Conservation (phyloP, 2,797 vertebrate genomes). For the Melanotaenia boesemani region DNA sequence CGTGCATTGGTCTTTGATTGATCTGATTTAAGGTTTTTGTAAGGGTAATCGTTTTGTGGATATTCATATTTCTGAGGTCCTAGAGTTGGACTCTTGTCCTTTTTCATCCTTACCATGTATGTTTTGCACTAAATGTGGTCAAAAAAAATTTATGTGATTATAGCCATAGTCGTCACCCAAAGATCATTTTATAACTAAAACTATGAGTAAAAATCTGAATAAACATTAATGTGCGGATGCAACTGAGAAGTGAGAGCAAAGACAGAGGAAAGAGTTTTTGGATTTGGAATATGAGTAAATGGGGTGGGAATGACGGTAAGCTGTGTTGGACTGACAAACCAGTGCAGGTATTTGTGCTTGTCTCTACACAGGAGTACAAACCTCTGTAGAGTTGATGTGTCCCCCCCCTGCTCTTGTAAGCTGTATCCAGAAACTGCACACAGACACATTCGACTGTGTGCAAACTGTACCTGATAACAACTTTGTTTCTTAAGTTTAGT, state of each 20-base stretch:
- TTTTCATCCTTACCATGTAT: neutral
- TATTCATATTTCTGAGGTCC: neutral
- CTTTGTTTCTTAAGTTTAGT: neutral
- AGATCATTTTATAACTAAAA: no score
- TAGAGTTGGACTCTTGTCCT: neutral
- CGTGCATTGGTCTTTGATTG: neutral
- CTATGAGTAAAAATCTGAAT: neutral
- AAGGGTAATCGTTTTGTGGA: neutral
- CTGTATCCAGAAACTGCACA: conserved; percentile 3
- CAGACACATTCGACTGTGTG: neutral
- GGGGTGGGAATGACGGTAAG: conserved; percentile 1
- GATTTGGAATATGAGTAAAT: conserved; percentile 8
- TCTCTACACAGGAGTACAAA: conserved; percentile 28
- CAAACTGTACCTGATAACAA: neutral
- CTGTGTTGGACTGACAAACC: conserved; percentile 35
- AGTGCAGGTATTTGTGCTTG: conserved; percentile 35
- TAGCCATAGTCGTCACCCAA: neutral
- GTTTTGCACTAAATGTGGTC: neutral
- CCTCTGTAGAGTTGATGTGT: conserved; percentile 2
- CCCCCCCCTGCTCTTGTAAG: conserved; percentile 13
- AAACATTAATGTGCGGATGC: neutral
- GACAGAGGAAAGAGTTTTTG: conserved; percentile 2
- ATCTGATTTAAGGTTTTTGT: neutral
- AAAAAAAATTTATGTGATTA: neutral
- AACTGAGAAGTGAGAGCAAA: neutral